Conservation (phyloP, 2,888 invertebrate species). For the Zelleria hepariella region DNA sequence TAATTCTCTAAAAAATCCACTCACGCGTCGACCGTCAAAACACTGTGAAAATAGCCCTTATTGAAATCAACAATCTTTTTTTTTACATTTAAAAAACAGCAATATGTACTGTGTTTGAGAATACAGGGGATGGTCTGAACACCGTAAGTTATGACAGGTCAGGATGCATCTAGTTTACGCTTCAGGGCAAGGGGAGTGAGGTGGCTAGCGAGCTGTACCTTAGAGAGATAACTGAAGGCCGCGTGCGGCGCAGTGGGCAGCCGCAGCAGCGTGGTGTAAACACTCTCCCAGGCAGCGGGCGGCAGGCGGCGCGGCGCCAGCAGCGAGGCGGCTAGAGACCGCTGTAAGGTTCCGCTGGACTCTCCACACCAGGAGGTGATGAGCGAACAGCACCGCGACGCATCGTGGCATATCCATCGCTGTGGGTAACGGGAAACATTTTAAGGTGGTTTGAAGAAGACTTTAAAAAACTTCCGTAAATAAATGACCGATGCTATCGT, state of each 20-base stretch:
- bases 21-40: too few relatives aligned
- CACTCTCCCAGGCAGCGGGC: slow-evolving; percentile 20
- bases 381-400: slow-evolving; percentile 21
- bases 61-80: not conserved
- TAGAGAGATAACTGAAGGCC: slow-evolving; percentile 48
- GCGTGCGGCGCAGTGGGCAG: slow-evolving; percentile 24
- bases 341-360: slow-evolving; percentile 17
- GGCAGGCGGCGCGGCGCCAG: slow-evolving; percentile 29
- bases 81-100: too few relatives aligned
- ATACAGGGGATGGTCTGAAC: too few relatives aligned
- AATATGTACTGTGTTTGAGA: too few relatives aligned
- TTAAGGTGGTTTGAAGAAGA: not conserved
- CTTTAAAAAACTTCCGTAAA: too few relatives aligned
- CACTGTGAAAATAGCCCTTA: too few relatives aligned
- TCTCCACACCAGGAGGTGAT: slow-evolving; percentile 24
- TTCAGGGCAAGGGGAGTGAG: not conserved
- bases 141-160: too few relatives aligned
- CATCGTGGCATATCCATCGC: slow-evolving; percentile 39
- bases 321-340: slow-evolving; percentile 31
- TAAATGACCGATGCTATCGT: too few relatives aligned
- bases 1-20: too few relatives aligned
- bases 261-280: slow-evolving; percentile 35
- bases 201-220: slow-evolving; percentile 33
- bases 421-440: slow-evolving; percentile 14
- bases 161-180: too few relatives aligned